phyloP scores from a whole-genome alignment of 53 echinoderm and acorn worm genomes.

The Paracentrotus lividus region DNA sequence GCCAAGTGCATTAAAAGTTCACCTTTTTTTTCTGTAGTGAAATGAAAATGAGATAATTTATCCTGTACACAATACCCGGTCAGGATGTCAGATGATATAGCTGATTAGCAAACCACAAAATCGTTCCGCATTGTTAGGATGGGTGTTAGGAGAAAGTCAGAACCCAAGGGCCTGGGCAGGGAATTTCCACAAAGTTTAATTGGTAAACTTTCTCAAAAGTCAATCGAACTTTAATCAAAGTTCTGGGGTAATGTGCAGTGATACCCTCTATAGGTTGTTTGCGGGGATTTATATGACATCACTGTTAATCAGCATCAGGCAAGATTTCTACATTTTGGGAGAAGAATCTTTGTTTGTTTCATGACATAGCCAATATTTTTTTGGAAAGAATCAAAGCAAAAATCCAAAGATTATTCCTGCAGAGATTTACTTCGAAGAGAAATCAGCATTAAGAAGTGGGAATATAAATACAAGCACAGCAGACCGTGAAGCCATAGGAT shows the following conservation, averaged over 20 bases:
- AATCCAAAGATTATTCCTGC: background rate
- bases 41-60: conserved; percentile 10
- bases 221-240: background rate
- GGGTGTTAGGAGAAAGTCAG: background rate
- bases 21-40: background rate
- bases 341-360: background rate
- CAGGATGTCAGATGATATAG: conserved; percentile 37
- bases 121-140: background rate
- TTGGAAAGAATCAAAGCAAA: background rate
- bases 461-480: background rate
- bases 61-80: conserved; percentile 41
- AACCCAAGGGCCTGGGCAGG: background rate
- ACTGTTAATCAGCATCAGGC: no score
- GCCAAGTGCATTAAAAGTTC: background rate
- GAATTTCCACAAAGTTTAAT: conserved; percentile 5
- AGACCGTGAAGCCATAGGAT: background rate
- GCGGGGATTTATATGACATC: no score
- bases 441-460: background rate
- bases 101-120: conserved; percentile 36
- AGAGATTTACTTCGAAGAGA: background rate
- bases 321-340: no score
- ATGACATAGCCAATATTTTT: background rate
- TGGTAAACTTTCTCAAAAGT: background rate
- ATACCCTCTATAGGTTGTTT: no score
- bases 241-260: no score